Base-by-base conservation (phyloP, 1,140 invertebrate species). In the Holcopasites calliopsidis region DNA sequence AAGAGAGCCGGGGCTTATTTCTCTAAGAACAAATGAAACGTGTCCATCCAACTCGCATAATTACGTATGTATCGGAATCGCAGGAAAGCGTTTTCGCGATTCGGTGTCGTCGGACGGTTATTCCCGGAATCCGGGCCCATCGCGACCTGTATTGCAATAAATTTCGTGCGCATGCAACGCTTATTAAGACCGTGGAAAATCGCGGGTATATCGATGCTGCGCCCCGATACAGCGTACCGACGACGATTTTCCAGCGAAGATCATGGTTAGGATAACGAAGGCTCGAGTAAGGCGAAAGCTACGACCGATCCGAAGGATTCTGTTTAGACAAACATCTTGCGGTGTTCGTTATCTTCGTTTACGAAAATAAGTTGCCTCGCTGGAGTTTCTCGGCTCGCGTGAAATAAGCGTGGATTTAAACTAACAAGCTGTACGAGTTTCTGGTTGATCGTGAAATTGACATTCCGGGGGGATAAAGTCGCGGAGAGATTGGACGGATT, bases 321-420 rank as follows among this genome's bases (percentile, higher is more conserved):
- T n/a, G n/a, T n/a, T n/a, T n/a, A n/a, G n/a, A n/a, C n/a, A n/a
- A n/a, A n/a, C n/a, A 50, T 21, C 28, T 28, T 21, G 7, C 10
- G n/a, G 28, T 62, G 11, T 40, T 61, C 26, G 47, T 74, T 65
- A 68, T 74, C 71, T 47, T n/a, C 31, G n/a, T n/a, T 28, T 31
- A 54, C 71, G 33, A 71, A 77, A 84, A 82, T 84, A 75, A 80
- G 82, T 73, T 77, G 68, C 60, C 76, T 72, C 64, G 60, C 50
- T 57, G 76, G 71, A 76, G 71, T 79, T 75, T 64, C 76, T 70
- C 31, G 71, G 44, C 44, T 33, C 44, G 33, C 44, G 58, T 61
- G 72, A 28, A 65, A 55, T 28, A 21, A 55, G 47, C 21, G 6
- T 8, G 2, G 11, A 5, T n/a, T n/a, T 11, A 8, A 23, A 38